Evolutionary conservation across 1,140 invertebrate species (phyloP).

Genomic region (Drosophila bipectinata): DNA sequence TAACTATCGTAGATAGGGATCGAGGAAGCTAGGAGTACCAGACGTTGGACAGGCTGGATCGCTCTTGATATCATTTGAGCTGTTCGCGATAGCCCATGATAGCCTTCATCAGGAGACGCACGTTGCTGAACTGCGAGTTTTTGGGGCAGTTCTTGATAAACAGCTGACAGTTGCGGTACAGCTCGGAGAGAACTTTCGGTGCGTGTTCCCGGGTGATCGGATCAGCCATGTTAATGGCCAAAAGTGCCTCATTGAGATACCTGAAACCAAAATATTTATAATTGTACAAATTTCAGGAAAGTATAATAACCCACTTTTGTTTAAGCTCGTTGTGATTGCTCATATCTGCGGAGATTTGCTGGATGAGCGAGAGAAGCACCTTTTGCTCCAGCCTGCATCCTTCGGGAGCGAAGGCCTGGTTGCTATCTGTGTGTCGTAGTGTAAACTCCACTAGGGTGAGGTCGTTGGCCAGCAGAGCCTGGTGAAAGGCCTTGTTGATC

Average conservation of each 20-base stretch:
- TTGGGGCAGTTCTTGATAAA: conserved; percentile 89
- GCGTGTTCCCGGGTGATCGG: conserved; percentile 93
- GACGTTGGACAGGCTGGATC: conserved; percentile 35
- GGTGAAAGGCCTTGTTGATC: conserved; percentile 93
- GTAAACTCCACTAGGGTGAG: conserved; percentile 92
- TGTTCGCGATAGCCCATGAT: conserved; percentile 85
- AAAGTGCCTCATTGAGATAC: conserved; percentile 94
- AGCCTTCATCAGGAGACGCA: conserved; percentile 93
- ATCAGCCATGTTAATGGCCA: conserved; percentile 91
- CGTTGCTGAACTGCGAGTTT: conserved; percentile 88
- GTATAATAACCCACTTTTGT: conserved; percentile 87
- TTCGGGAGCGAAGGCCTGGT: conserved; percentile 89
- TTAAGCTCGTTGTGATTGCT: conserved; percentile 93
- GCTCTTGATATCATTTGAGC: conserved; percentile 78
- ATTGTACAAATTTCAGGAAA: too few relatives aligned
- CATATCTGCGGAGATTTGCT: conserved; percentile 95
- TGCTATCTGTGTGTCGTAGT: conserved; percentile 91
- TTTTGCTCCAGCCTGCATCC: conserved; percentile 91
- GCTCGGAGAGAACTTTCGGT: conserved; percentile 89
- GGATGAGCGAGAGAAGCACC: conserved; percentile 95
- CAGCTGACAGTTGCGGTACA: conserved; percentile 89
- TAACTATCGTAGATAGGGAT: conserved; percentile 27
- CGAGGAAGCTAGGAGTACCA: conserved; percentile 51
- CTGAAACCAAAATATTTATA: conserved; percentile 84
- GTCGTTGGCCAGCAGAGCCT: conserved; percentile 94